phyloP scores from a whole-genome alignment of 2,888 invertebrate species.

The Halictus ligatus region DNA sequence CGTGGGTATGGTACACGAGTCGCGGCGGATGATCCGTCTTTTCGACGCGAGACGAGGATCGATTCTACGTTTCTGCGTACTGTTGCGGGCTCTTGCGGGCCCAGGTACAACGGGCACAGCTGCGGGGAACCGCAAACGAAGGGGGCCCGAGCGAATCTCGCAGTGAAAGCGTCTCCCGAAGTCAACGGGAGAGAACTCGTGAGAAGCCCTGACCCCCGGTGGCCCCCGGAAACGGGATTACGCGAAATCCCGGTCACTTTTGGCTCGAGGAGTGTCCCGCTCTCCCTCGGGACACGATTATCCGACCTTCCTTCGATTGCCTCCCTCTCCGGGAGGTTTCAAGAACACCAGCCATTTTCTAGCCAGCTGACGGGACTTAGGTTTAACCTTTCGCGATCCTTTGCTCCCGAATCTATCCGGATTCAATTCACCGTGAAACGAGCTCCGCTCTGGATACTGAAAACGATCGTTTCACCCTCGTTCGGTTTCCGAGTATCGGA shows the following conservation, averaged over 20 bases:
- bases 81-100: not conserved
- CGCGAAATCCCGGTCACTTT: conserved; percentile 82
- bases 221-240: conserved; percentile 77
- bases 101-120: conserved; percentile 25
- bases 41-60: not conserved
- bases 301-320: conserved; percentile 49
- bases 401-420: conserved; percentile 67
- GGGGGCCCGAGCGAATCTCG: not conserved
- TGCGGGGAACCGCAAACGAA: conserved; percentile 33
- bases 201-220: conserved; percentile 33
- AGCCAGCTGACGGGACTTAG: conserved; percentile 71
- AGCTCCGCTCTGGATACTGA: conserved; percentile 51
- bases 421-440: conserved; percentile 84
- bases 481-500: not conserved
- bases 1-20: not conserved
- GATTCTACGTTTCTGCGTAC: not conserved
- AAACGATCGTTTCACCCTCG: not conserved
- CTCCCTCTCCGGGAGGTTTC: conserved; percentile 69
- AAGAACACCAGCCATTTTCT: conserved; percentile 56
- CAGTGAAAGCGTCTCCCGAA: not conserved
- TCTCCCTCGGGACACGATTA: conserved; percentile 59
- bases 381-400: conserved; percentile 32
- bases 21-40: conserved; percentile 25
- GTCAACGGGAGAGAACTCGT: conserved; percentile 2
- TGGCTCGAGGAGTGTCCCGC: conserved; percentile 70